Percentiles rank a stretch among this genome's conserved stretches.
Conservation (phyloP, 1,140 invertebrate genomes). For the Papilio machaon region DNA sequence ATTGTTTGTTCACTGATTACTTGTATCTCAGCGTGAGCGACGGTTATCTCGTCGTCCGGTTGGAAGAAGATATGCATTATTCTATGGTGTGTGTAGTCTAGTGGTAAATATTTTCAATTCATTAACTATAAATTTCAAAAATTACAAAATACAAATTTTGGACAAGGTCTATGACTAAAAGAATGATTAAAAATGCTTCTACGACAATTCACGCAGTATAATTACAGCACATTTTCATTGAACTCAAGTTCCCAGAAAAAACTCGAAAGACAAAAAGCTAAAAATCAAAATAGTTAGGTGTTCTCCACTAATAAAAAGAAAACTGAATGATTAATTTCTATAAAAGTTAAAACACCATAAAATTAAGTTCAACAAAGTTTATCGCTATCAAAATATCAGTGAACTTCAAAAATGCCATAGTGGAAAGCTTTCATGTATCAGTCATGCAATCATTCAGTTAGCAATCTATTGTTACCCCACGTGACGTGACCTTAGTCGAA, state of each 20-base stretch:
- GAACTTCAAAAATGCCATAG: slow-evolving; percentile 25
- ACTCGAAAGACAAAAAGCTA: too few relatives aligned
- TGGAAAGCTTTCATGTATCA: slow-evolving; percentile 44
- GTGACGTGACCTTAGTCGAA: slow-evolving; percentile 51
- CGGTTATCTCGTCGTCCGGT: not conserved
- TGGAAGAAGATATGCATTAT: not conserved
- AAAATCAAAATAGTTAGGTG: too few relatives aligned
- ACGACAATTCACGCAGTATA: not conserved
- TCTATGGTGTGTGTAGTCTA: not conserved
- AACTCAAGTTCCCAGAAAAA: not conserved
- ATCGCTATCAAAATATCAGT: slow-evolving; percentile 13
- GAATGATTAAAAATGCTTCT: too few relatives aligned
- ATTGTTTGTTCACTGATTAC: slow-evolving; percentile 25
- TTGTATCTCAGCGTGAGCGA: slow-evolving; percentile 7
- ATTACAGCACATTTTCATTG: not conserved
- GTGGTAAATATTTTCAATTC: not conserved
- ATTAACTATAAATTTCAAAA: too few relatives aligned
- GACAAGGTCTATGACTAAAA: too few relatives aligned
- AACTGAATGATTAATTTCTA: not conserved
- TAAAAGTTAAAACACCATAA: not conserved
- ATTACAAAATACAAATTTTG: too few relatives aligned
- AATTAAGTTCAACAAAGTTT: not conserved
- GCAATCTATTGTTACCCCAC: slow-evolving; percentile 64
- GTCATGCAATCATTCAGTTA: slow-evolving; percentile 73
- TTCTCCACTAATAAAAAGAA: not conserved